Percentiles rank a stretch among this genome's conserved stretches.
Conservation (phyloP, 2,888 invertebrate species). For the Latrodectus hesperus region DNA sequence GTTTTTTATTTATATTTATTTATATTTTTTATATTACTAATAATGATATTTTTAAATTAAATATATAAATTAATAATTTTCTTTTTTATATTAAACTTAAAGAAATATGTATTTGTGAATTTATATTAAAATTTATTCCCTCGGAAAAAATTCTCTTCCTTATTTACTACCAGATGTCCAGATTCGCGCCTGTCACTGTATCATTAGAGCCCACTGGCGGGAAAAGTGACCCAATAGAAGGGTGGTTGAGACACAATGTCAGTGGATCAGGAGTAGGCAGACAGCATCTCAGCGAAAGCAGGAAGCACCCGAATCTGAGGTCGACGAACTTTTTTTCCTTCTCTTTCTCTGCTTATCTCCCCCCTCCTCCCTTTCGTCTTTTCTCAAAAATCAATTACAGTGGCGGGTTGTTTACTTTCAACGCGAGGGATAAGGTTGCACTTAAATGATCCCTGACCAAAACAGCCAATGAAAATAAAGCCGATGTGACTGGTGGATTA, state of each 20-base stretch:
- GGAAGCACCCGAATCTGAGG: slow-evolving; percentile 25
- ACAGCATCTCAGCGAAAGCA: slow-evolving; percentile 19
- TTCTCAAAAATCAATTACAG: slow-evolving; percentile 37
- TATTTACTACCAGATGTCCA: not conserved
- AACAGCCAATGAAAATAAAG: no score
- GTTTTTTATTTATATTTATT: no score
- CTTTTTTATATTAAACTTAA: no score
- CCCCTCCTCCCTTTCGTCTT: not conserved
- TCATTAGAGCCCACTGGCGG: not conserved
- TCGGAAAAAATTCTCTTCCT: no score
- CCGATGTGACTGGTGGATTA: no score
- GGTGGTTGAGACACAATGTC: slow-evolving; percentile 14
- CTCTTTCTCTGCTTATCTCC: slow-evolving; percentile 22
- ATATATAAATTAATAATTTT: no score
- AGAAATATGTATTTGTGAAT: no score
- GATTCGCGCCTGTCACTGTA: not conserved
- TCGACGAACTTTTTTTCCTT: slow-evolving; percentile 43
- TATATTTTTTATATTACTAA: not conserved
- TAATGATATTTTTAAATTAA: not conserved
- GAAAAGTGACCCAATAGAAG: not conserved
- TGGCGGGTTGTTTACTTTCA: slow-evolving; percentile 24
- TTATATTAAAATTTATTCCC: no score
- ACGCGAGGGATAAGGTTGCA: not conserved
- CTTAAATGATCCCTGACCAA: not conserved
- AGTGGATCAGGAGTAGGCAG: slow-evolving; percentile 47